Conservation (phyloP, 2,888 invertebrate genomes). For the Cosmopolites sordidus region DNA sequence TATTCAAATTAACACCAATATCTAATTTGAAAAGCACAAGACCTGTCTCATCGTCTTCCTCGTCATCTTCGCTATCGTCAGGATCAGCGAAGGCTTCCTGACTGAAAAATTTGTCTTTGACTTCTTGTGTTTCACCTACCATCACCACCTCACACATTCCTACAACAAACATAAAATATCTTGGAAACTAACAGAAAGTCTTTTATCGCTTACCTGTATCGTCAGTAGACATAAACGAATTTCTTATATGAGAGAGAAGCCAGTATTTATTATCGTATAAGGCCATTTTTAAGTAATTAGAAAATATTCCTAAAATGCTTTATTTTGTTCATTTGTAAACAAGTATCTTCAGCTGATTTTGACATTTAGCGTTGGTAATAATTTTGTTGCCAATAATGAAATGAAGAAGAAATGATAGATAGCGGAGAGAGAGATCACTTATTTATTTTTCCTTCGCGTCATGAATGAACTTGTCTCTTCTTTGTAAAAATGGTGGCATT, state of each 20-base stretch:
- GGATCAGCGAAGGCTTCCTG: conserved; percentile 68
- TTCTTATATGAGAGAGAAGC: conserved; percentile 86
- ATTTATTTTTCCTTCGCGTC: no score
- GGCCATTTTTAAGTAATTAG: conserved; percentile 61
- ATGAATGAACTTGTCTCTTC: no score
- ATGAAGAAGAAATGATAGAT: no score
- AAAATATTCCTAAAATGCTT: background rate
- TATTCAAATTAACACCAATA: background rate
- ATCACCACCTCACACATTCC: conserved; percentile 91
- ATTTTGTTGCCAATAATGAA: no score
- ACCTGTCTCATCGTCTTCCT: conserved; percentile 24
- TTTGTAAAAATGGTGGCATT: no score
- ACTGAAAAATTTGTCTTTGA: conserved; percentile 46
- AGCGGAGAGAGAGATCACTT: no score
- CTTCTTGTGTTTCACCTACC: conserved; percentile 71
- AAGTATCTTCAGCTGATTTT: background rate
- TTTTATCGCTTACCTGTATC: conserved; percentile 62
- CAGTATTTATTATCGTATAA: conserved; percentile 91
- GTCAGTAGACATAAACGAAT: conserved; percentile 93
- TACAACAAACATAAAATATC: conserved; percentile 26
- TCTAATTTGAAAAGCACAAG: background rate
- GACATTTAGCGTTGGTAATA: no score
- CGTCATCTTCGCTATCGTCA: conserved; percentile 70
- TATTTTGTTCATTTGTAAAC: background rate
- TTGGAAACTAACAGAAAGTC: background rate